Conservation (phyloP, 2,888 invertebrate species). For the Galerucella nymphaeae region DNA sequence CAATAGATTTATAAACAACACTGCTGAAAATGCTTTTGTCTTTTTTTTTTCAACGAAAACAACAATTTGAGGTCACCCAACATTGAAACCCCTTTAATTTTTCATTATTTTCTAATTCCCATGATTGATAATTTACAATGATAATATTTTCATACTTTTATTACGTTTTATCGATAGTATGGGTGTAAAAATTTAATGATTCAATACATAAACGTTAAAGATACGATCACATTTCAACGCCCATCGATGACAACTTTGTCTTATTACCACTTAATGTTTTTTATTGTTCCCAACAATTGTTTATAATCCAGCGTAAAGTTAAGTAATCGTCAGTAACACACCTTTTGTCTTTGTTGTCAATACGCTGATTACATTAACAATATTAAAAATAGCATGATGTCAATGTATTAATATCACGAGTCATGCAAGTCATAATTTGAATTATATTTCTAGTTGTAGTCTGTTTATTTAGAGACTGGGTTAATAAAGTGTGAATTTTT, state of each 20-base stretch:
- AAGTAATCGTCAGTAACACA: slow-evolving; percentile 22
- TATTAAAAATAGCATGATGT: background rate
- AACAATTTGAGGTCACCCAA: no score
- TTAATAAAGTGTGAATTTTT: no score
- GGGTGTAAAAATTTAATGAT: slow-evolving; percentile 14
- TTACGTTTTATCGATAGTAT: background rate
- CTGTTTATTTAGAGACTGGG: no score
- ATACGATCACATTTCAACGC: slow-evolving; percentile 23
- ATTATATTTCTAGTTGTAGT: no score
- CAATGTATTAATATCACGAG: background rate
- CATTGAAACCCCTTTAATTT: no score
- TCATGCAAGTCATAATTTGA: no score
- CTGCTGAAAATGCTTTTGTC: no score
- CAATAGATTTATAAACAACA: no score
- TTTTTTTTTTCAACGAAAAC: no score
- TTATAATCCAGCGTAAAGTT: slow-evolving; percentile 24
- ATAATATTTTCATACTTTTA: background rate
- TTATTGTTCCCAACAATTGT: slow-evolving; percentile 30
- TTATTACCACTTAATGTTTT: slow-evolving; percentile 27
- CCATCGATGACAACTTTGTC: slow-evolving; percentile 29
- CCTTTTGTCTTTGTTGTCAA: slow-evolving; percentile 27
- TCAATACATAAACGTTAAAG: slow-evolving; percentile 19
- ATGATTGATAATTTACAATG: background rate
- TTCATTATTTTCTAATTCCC: no score
- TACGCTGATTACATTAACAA: slow-evolving; percentile 9